Evolutionary conservation across 1,140 invertebrate species (phyloP), one percentile per base, ranked within the genome.

Genomic region (Eurosta solidaginis): DNA sequence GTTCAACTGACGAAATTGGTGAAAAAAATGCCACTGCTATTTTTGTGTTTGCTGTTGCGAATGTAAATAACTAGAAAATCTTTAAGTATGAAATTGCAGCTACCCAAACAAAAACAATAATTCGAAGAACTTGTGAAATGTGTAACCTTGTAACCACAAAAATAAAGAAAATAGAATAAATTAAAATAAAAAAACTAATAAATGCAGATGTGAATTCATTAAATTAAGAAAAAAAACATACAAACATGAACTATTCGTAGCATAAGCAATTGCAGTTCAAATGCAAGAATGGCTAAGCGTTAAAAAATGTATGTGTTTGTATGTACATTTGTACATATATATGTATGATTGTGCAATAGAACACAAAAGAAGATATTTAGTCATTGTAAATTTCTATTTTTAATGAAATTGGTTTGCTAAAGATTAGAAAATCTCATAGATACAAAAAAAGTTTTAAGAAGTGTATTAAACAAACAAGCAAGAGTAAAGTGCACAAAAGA

Each of bases 61-160:
- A n/a, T n/a, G n/a, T n/a, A 47, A 14, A 47, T 17, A 47, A 47
- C 14, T 17, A 47, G 3, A 5, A 27, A 59, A 14, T 3, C n/a
- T 25, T 59, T 59, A 29, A 29, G 27, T 59, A 29, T 33, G n/a
- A 68, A n/a, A 20, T 17, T 68, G 12, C 1, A 68, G n/a, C 33
- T 14, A 40, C n/a, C 22, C 33, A 68, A 68, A 68, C 33, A 14
- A 68, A 68, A 68, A 68, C 59, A 68, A 68, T 68, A 68, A 68
- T 20, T 29, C 17, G 22, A 68, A 68, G 59, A 68, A 68, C 40
- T 68, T 68, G 33, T 68, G 59, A 68, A 68, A 68, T 68, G 59
- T 68, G 59, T 40, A 68, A 68, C 29, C 59, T 68, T 68, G 36
- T 68, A 68, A 40, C 27, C 59, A n/a, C 59, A 6, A 20, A 20